Conservation (phyloP, 2,797 vertebrate species). For the Amblyraja radiata region DNA sequence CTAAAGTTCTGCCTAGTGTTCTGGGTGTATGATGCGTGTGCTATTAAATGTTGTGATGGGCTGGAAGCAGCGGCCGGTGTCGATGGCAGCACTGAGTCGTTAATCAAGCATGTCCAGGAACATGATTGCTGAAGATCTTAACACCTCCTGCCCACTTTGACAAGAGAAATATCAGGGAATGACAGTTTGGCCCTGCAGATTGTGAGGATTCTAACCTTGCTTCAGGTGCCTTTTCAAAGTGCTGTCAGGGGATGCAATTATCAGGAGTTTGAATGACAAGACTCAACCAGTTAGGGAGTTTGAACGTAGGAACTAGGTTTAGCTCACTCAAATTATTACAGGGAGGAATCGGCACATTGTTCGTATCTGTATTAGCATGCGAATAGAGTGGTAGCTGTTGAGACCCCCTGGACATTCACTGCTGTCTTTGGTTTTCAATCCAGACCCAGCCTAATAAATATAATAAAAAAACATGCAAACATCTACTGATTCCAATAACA, state of each 20-base stretch:
- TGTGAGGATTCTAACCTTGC: background rate
- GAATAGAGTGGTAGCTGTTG: background rate
- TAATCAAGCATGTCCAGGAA: background rate
- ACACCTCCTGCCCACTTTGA: background rate
- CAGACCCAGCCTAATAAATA: background rate
- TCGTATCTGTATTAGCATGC: background rate
- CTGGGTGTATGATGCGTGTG: background rate
- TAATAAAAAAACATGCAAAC: background rate
- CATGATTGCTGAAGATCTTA: background rate
- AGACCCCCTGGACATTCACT: background rate
- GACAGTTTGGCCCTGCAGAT: background rate
- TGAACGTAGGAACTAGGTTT: background rate
- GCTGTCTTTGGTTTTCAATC: background rate
- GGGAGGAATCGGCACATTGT: background rate
- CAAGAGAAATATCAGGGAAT: constrained; percentile 3
- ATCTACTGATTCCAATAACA: background rate
- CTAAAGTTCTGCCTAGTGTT: no score
- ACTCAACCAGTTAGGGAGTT: background rate
- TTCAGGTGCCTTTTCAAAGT: background rate
- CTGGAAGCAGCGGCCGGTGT: no score
- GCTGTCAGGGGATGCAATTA: constrained; percentile 14
- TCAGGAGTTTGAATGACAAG: constrained; percentile 29
- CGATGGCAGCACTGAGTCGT: background rate
- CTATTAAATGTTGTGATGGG: background rate
- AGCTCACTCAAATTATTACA: background rate